Evolutionary conservation across 2,888 invertebrate species (phyloP), one percentile per base, ranked within the genome.

Genomic region (Drepana falcataria): DNA sequence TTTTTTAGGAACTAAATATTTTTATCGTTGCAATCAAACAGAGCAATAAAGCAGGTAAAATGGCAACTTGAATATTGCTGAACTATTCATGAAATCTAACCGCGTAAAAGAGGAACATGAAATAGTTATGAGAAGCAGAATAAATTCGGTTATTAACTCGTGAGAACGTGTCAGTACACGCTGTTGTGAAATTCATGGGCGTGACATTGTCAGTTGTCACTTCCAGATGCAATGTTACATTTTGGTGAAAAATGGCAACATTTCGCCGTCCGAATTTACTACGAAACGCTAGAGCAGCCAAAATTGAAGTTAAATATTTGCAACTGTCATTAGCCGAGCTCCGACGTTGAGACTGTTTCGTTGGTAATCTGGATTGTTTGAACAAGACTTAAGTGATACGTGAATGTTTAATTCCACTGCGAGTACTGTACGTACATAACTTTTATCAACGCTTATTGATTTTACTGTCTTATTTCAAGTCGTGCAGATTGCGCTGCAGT

Each of bases 251-350:
- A 77, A 77, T 44, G 6, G 7, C 7, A 44, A 9, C 44, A 69
- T 71, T 59, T 64, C 60, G 53, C 61, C 56, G 57, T 52, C 47
- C 58, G 57, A 58, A 58, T 59, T 59, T 35, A 65, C 60, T 58
- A 75, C 74, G 74, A 81, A 77, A 75, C 69, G 59, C 55, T 64
- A 76, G 68, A 59, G 65, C 64, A 66, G 58, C 63, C 58, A 66
- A 75, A 77, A 75, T 73, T 70, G 69, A 71, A 68, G 67, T 68
- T 73, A 77, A 79, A 81, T 77, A 80, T 79, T 81, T 79, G 77
- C 69, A 47, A 57, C 64, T 62, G 71, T 80, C 79, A 80, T 81
- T 80, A 77, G 69, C 66, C 69, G 61, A 63, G 73, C 70, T 73
- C 72, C 75, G 65, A 65, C 61, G 64, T 59, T 61, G 63, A 64